These are phyloP conservation scores for Bradypus variegatus DNA, from an alignment of 2,797 vertebrate genomes.

Conservation along the genomic window DNA sequence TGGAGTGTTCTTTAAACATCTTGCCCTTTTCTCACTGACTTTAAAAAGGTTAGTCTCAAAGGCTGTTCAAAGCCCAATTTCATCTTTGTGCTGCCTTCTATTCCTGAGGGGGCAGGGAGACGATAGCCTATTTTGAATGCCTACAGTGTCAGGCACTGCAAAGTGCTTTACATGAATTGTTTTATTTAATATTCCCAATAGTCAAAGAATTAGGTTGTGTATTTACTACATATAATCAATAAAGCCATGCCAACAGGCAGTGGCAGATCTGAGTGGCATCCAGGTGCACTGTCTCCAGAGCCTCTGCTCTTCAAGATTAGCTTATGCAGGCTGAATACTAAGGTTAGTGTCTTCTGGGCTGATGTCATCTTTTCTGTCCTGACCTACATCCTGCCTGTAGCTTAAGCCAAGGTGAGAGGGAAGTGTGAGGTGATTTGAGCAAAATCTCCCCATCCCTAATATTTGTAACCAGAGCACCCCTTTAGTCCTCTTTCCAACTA, in stretches of 20 bases:
- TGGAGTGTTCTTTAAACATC: not conserved
- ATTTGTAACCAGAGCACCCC: not conserved
- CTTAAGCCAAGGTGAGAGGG: not conserved
- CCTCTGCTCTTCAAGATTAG: not conserved
- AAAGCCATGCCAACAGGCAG: not conserved
- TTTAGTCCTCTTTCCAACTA: not conserved
- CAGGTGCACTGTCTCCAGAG: not conserved
- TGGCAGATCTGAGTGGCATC: not conserved
- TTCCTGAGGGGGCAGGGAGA: not conserved
- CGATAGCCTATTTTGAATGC: not conserved
- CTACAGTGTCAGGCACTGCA: not conserved
- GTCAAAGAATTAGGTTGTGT: not conserved
- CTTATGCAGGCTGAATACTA: not conserved
- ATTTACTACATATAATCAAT: not conserved
- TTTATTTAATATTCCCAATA: not conserved
- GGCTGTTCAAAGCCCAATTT: not conserved
- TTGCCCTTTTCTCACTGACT: not conserved
- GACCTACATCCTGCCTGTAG: not conserved
- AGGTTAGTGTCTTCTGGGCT: not conserved
- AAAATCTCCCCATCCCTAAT: not conserved
- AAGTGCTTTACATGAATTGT: not conserved
- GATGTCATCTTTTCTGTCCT: not conserved
- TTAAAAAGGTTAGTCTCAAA: not conserved
- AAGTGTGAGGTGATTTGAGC: not conserved
- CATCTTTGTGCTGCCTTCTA: not conserved